A percentile compares a stretch with the other conserved stretches of the same genome.
These are phyloP conservation scores for Periparus ater DNA, from an alignment of 2,797 vertebrate genomes.

Conservation along the genomic window DNA sequence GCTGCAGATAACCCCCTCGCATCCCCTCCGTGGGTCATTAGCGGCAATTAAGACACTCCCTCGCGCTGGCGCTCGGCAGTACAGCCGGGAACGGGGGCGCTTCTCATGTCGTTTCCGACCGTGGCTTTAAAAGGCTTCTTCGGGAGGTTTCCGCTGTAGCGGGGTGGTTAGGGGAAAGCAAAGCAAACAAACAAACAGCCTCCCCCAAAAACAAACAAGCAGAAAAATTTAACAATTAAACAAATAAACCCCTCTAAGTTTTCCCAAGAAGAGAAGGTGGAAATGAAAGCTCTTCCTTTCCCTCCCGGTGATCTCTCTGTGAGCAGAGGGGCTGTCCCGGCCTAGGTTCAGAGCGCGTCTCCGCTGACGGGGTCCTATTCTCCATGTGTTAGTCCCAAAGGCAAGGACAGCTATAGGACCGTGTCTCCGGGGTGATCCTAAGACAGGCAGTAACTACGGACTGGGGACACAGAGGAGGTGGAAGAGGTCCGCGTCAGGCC, in stretches of 20 bases:
- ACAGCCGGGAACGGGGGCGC: not conserved
- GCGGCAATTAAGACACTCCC: conserved; percentile 16
- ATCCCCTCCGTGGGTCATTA: conserved; percentile 3
- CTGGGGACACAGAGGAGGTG: too few relatives aligned
- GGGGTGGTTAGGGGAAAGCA: not conserved
- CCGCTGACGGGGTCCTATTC: not conserved
- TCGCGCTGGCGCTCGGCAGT: not conserved
- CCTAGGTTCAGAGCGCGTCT: not conserved
- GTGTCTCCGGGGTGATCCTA: not conserved
- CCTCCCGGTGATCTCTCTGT: not conserved
- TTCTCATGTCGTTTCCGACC: not conserved
- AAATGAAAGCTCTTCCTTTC: not conserved
- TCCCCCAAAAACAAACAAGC: not conserved
- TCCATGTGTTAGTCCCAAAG: not conserved
- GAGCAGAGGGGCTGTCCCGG: not conserved
- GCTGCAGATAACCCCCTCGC: not conserved
- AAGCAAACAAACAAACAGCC: not conserved
- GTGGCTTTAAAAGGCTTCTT: not conserved
- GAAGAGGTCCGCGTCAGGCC: not conserved
- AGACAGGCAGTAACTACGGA: not conserved
- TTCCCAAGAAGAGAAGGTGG: not conserved
- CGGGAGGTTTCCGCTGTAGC: not conserved
- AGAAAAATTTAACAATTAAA: not conserved
- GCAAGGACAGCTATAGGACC: not conserved
- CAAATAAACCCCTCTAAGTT: fast-evolving